These are phyloP conservation scores for Oligia fasciuncula DNA, from an alignment of 2,888 invertebrate species.

Conservation along the genomic window DNA sequence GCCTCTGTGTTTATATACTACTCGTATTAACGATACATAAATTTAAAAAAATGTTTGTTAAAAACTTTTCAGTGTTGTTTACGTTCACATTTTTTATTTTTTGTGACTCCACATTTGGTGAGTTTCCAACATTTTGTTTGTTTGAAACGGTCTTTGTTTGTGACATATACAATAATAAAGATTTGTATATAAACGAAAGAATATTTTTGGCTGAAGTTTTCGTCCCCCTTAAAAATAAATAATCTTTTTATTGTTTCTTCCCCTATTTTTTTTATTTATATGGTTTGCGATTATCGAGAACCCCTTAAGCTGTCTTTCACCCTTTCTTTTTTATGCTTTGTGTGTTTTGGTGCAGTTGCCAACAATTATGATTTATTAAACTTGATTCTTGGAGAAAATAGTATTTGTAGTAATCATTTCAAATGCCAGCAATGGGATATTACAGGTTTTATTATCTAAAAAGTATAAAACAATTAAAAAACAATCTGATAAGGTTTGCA, in stretches of 20 bases:
- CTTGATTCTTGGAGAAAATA: not conserved
- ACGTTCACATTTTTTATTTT: constrained; percentile 44
- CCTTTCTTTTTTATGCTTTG: not conserved
- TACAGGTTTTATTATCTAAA: not conserved
- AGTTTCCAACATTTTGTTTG: constrained; percentile 46
- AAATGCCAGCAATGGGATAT: not conserved
- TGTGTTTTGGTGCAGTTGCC: not conserved
- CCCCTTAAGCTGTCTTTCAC: not conserved
- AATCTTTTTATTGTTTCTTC: constrained; percentile 3
- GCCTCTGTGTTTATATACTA: constrained; percentile 2
- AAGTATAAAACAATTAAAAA: not conserved
- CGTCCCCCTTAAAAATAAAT: not conserved
- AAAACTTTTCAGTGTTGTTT: constrained; percentile 46
- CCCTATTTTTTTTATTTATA: constrained; percentile 26
- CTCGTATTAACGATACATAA: not conserved
- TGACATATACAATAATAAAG: not conserved
- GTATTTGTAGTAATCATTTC: not conserved
- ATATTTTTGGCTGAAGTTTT: not conserved
- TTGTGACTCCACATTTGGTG: constrained; percentile 61
- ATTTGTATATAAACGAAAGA: not conserved
- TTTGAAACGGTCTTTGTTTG: constrained; percentile 6
- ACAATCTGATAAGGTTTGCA: not conserved
- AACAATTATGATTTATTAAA: not conserved
- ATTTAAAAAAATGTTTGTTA: constrained; percentile 51
- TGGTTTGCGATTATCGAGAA: not conserved